Evolutionary conservation across 2,797 vertebrate species (phyloP).

Genomic region (Ataeniobius toweri): DNA sequence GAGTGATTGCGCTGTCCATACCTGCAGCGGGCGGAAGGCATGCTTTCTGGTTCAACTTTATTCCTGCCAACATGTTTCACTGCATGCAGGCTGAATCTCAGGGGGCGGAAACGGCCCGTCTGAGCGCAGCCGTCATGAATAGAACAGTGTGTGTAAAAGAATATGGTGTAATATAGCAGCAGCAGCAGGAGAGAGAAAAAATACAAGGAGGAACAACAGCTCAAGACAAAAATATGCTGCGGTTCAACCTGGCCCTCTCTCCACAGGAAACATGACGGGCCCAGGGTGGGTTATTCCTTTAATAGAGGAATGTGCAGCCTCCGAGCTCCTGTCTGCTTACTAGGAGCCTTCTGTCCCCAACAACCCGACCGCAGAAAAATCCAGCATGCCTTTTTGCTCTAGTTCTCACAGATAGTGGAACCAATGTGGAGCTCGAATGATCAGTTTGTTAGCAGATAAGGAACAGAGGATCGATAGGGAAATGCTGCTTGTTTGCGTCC

Average conservation of each 20-base stretch:
- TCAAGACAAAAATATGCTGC: conserved; percentile 82
- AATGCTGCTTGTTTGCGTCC: not conserved
- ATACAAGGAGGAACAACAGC: conserved; percentile 76
- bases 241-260: conserved; percentile 81
- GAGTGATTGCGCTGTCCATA: conserved; percentile 97
- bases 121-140: conserved; percentile 63
- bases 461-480: not conserved
- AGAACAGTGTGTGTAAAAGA: conserved; percentile 69
- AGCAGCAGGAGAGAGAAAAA: conserved; percentile 48
- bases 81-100: conserved; percentile 32
- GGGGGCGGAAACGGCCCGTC: conserved; percentile 60
- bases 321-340: conserved; percentile 66
- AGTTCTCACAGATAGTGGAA: not conserved
- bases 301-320: conserved; percentile 79
- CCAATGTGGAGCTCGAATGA: not conserved
- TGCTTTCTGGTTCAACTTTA: not conserved
- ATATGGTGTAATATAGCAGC: conserved; percentile 65
- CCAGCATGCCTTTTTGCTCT: not conserved
- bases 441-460: not conserved
- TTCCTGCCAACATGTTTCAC: conserved; percentile 12
- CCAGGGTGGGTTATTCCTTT: conserved; percentile 78
- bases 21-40: conserved; percentile 70
- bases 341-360: conserved; percentile 33
- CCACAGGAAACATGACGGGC: conserved; percentile 80
- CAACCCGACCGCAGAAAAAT: not conserved